Evolutionary conservation across 2,113 vertebrate genomes (phyloP).

Genomic region (Haemorhous mexicanus): DNA sequence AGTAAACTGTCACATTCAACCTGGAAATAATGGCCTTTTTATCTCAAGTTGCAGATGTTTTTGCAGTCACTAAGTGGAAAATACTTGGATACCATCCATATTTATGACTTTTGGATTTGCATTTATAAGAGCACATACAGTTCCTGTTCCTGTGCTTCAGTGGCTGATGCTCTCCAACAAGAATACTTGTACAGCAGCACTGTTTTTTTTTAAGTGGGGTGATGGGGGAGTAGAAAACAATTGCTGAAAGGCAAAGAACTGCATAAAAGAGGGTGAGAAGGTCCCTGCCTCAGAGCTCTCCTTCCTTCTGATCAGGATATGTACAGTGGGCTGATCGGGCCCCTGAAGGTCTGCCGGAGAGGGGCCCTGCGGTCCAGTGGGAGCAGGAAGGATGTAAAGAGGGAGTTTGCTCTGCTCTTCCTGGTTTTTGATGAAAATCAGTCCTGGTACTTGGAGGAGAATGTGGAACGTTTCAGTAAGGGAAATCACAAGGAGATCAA

Average conservation of each 20-base stretch:
- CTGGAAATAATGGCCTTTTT: not conserved
- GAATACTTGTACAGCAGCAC: not conserved
- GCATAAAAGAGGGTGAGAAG: not conserved
- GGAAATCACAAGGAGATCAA: not conserved
- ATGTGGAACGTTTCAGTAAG: slow-evolving; percentile 50
- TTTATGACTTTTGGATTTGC: slow-evolving; percentile 9
- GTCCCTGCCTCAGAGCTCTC: not conserved
- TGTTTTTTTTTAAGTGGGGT: not conserved
- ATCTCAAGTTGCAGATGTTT: not conserved
- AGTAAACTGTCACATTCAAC: not conserved
- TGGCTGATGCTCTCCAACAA: not conserved
- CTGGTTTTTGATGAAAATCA: slow-evolving; percentile 80
- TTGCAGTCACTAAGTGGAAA: not conserved
- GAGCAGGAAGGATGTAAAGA: slow-evolving; percentile 57
- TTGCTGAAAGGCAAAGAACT: not conserved
- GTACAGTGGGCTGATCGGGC: slow-evolving; percentile 76
- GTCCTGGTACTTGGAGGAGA: slow-evolving; percentile 80
- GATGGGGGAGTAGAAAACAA: not conserved
- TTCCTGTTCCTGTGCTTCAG: not conserved
- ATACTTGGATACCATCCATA: not conserved
- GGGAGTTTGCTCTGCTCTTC: slow-evolving; percentile 79
- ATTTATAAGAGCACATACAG: not conserved
- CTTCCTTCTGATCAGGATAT: slow-evolving; percentile 59
- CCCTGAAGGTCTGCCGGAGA: slow-evolving; percentile 71
- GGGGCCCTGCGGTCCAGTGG: slow-evolving; percentile 53